These are phyloP conservation scores for Abrostola triplasia DNA, from an alignment of 2,888 invertebrate genomes.

Conservation along the genomic window DNA sequence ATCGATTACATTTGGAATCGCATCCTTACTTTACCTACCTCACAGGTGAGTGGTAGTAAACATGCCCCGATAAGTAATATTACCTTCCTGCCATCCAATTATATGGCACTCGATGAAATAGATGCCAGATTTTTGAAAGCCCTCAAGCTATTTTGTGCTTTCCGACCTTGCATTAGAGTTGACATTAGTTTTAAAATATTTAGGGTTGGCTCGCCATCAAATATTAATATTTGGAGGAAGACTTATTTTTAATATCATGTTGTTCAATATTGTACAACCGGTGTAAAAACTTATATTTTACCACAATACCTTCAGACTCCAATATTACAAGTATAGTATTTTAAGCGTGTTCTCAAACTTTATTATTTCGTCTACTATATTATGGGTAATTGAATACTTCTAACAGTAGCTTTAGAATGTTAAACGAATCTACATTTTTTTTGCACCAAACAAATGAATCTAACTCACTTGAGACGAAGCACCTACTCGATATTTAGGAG, in stretches of 20 bases:
- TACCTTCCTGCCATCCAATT: constrained; percentile 63
- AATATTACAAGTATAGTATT: not conserved
- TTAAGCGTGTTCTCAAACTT: too few species aligned
- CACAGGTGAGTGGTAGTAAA: constrained; percentile 75
- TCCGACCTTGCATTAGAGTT: constrained; percentile 6
- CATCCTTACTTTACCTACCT: constrained; percentile 56
- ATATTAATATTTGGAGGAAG: constrained; percentile 37
- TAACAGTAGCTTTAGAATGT: too few species aligned
- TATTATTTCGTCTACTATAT: too few species aligned
- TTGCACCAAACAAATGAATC: too few species aligned
- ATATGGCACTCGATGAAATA: constrained; percentile 48
- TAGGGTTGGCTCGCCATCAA: constrained; percentile 23
- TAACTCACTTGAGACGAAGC: too few species aligned
- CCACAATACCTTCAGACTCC: not conserved
- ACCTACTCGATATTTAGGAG: too few species aligned
- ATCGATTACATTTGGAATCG: constrained; percentile 47
- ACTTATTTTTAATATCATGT: constrained; percentile 36
- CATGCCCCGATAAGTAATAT: constrained; percentile 73
- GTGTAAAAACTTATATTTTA: not conserved
- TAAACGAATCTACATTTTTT: too few species aligned
- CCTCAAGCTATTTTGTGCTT: constrained; percentile 19
- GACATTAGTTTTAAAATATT: constrained; percentile 3
- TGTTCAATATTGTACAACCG: constrained; percentile 12
- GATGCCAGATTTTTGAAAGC: constrained; percentile 34
- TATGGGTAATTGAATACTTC: too few species aligned